Base-by-base conservation (phyloP, 92 coral and sea anemone species). In the Heteractis magnifica region DNA sequence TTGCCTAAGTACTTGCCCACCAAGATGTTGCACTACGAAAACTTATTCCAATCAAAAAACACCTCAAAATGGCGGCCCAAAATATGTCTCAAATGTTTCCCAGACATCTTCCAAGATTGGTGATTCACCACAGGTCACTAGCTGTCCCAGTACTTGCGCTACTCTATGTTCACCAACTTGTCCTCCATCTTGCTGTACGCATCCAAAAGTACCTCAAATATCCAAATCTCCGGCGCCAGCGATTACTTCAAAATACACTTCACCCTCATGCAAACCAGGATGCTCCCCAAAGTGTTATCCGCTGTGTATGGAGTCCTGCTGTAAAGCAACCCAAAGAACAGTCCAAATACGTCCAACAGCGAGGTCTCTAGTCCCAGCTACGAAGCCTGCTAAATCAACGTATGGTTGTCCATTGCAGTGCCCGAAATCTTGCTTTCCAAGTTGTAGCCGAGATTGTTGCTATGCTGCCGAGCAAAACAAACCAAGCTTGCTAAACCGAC, bases 371-470 rank as follows among this genome's bases (percentile, higher is more conserved):
- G 41, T 52, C n/a, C 71, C 65, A 13, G 44, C 34, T 6, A 78
- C 50, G 55, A 51, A 7, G 41, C 52, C 53, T 15, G 21, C 56
- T 19, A 80, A 68, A 68, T 23, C 84, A 26, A 70, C 73, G 3
- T 52, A 82, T 6, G 41, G 78, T 5, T 93, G 97, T 68, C 90
- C 85, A 19, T 56, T 79, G 11, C 86, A 87, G 9, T 93, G 97
- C 72, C 87, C 97, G 3, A 86, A 77, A 85, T 71, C 87, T 3
- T 93, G 97, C 77, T 93, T 86, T 72, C 97, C 97, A 10, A 89
- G 80, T 55, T 93, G 97, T 44, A 88, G 79, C 71, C 83, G 81
- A 16, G 82, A 58, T n/a, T 93, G 97, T 86, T 93, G 97, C 59
- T 77, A 70, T 72, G 90, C 82, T 6, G 58, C 88, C 12, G 71